A percentile compares a stretch with the other conserved stretches of the same genome.
Evolutionary conservation across 2,113 vertebrate species (phyloP).

Genomic region (Myotis lucifugus): DNA sequence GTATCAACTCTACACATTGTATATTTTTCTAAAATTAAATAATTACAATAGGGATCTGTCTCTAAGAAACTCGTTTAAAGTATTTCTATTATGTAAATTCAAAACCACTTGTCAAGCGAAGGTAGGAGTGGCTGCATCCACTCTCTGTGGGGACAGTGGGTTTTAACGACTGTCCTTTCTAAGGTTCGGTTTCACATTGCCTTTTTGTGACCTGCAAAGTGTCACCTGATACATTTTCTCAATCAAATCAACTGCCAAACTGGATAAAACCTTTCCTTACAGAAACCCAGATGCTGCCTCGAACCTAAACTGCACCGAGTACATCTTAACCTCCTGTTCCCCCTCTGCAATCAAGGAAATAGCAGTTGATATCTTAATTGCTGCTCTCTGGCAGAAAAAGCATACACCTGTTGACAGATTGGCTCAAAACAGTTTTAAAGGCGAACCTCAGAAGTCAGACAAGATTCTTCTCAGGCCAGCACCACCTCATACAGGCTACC

Average conservation of each 20-base stretch:
- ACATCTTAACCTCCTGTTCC: neutral
- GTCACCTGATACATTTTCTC: slow-evolving; percentile 4
- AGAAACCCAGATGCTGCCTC: slow-evolving; percentile 13
- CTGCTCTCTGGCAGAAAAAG: slow-evolving; percentile 28
- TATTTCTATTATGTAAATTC: neutral
- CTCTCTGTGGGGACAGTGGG: neutral
- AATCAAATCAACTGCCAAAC: slow-evolving; percentile 11
- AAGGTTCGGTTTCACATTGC: neutral
- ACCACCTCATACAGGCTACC: neutral
- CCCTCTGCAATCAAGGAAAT: slow-evolving; percentile 38
- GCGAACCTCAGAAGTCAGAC: slow-evolving; percentile 70
- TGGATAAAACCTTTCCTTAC: slow-evolving; percentile 13
- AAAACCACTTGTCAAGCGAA: neutral
- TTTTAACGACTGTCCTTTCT: neutral
- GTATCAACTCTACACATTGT: neutral
- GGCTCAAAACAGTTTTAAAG: slow-evolving; percentile 55
- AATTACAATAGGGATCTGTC: neutral
- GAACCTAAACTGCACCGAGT: neutral
- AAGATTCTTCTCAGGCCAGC: neutral
- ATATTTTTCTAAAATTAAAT: neutral
- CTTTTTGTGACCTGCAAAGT: neutral
- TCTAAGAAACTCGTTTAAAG: slow-evolving; percentile 40
- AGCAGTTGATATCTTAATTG: slow-evolving; percentile 48
- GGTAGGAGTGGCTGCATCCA: neutral
- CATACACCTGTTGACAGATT: neutral